Evolutionary conservation across 2,113 vertebrate genomes (phyloP), one percentile per base, ranked within the genome.

Genomic region (Sphyrna mokarran): DNA sequence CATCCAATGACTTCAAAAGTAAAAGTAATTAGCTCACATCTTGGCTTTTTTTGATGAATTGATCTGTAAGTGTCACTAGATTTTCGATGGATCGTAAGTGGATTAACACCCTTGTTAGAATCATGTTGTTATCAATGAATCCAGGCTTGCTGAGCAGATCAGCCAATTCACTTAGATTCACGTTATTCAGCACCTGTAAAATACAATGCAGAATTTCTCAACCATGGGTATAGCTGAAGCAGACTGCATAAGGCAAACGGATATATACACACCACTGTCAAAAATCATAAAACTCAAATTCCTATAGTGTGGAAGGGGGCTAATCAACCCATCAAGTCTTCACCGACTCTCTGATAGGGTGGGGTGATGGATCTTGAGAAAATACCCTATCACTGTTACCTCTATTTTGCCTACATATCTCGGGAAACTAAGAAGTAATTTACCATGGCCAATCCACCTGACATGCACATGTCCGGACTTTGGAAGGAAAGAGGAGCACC

Each of bases 131-230:
- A 7, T 96, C 83, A 68, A 86, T 61, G 87, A 96, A 96, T 6
- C 80, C 95, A 5, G 89, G 80, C 6, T 33, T 43, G n/a, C 95
- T 91, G 40, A 96, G 43, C 26, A 95, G 8, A 13, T 93, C 76
- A n/a, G 87, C 96, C 23, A 95, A 48, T 10, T 10, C 95, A 0
- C 29, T 95, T 29, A 96, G 93, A 26, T 43, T 54, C n/a, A 80
- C 10, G 6, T 63, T 95, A 48, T 96, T 91, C 40, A 91, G 86
- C 40, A 94, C 91, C 96, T 96, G 86, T 78, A 90, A 95, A 95
- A 90, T 29, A 90, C 54, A 90, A 89, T 10, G 29, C 20, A 40
- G 61, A 93, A 93, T 37, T 66, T 10, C 11, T 29, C 61, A 68
- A 63, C 4, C 58, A 5, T 66, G 63, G 7, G 5, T 66, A 93